Conservation (phyloP, 1,140 invertebrate species). For the Monomorium pharaonis region DNA sequence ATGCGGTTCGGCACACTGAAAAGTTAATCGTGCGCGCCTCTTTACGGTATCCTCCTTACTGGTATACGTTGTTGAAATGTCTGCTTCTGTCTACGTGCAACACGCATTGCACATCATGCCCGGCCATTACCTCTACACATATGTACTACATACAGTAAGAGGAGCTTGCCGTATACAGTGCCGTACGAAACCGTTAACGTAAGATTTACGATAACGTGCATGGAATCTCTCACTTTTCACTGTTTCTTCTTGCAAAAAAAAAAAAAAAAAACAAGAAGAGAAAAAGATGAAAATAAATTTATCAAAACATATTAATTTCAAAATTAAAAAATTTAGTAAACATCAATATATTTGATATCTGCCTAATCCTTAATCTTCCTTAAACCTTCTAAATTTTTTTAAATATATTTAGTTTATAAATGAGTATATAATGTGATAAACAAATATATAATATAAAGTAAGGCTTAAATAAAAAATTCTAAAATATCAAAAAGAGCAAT, state of each 20-base stretch:
- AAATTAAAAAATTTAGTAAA: not conserved
- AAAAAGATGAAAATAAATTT: not conserved
- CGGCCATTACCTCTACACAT: constrained; percentile 38
- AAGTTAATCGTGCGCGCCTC: constrained; percentile 56
- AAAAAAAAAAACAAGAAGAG: not conserved
- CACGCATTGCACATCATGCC: constrained; percentile 17
- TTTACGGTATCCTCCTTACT: constrained; percentile 55
- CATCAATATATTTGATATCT: not conserved
- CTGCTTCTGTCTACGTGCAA: constrained; percentile 6
- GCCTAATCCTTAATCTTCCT: not conserved
- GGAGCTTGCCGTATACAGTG: constrained; percentile 43
- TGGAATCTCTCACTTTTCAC: constrained; percentile 1
- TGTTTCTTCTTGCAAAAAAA: not conserved
- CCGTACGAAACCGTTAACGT: constrained; percentile 45
- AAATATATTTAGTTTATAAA: not conserved
- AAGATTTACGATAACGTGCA: not conserved
- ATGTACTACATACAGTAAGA: constrained; percentile 22
- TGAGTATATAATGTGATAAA: too few relatives aligned
- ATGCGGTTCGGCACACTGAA: constrained; percentile 50
- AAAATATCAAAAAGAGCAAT: too few relatives aligned
- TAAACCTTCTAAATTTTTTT: not conserved
- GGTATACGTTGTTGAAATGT: constrained; percentile 41
- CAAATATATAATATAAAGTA: not conserved
- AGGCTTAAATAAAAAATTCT: too few relatives aligned
- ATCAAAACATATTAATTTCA: not conserved